Conservation (phyloP, 2,888 invertebrate species). For the Drosophila ezoana region DNA sequence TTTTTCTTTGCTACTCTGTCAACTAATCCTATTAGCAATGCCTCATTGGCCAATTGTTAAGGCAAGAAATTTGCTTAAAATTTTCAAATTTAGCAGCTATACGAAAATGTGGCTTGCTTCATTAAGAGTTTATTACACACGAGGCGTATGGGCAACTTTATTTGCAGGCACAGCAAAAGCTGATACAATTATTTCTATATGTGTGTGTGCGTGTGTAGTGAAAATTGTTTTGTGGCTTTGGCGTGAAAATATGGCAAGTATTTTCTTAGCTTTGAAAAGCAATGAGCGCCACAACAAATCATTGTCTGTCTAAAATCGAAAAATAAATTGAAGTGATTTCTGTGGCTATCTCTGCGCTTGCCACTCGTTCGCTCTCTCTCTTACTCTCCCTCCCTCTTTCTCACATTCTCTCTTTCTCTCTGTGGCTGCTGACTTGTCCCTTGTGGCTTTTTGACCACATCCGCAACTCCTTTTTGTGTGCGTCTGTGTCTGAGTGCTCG, state of each 20-base stretch:
- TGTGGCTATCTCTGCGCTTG: slow-evolving; percentile 27
- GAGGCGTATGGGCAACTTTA: slow-evolving; percentile 49
- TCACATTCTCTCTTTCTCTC: no score
- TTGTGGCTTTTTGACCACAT: slow-evolving; percentile 42
- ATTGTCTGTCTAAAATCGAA: slow-evolving; percentile 67
- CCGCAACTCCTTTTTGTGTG: slow-evolving; percentile 27
- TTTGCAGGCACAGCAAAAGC: slow-evolving; percentile 30
- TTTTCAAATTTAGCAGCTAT: slow-evolving; percentile 20
- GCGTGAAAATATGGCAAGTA: slow-evolving; percentile 58
- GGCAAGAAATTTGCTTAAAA: slow-evolving; percentile 30
- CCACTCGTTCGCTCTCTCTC: background rate
- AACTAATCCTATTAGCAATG: slow-evolving; percentile 56
- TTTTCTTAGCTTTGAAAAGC: slow-evolving; percentile 45
- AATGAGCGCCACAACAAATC: slow-evolving; percentile 54
- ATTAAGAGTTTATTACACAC: slow-evolving; percentile 43
- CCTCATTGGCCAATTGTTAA: slow-evolving; percentile 49
- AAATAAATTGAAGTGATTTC: slow-evolving; percentile 79
- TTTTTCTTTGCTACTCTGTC: slow-evolving; percentile 1
- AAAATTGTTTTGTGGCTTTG: slow-evolving; percentile 45
- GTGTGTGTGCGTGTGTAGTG: slow-evolving; percentile 18
- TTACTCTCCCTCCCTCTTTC: no score
- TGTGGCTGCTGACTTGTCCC: slow-evolving; percentile 36
- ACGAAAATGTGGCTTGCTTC: slow-evolving; percentile 32
- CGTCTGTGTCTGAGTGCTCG: background rate
- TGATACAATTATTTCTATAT: slow-evolving; percentile 2